Evolutionary conservation across 35 echinoderm and acorn worm genomes (phyloP).

Genomic region (Heliocidaris tuberculata): DNA sequence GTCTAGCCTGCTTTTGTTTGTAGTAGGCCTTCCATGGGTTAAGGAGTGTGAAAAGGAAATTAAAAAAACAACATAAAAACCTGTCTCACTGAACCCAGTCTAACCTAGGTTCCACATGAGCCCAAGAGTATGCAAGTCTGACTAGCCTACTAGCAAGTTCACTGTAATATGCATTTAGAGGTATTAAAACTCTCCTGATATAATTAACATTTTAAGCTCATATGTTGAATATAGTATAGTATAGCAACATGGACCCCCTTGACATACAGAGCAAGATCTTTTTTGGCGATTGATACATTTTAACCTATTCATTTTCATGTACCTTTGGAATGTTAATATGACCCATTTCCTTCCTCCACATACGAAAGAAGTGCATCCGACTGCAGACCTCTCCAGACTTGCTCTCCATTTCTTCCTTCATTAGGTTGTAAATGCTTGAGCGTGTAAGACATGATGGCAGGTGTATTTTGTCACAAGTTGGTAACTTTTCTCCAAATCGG

Average conservation of each 20-base stretch:
- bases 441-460: conserved; percentile 48
- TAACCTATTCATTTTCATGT: background rate
- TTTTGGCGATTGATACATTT: background rate
- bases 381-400: background rate
- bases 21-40: too few relatives aligned
- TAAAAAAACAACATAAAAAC: too few relatives aligned
- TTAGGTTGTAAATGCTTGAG: conserved; percentile 7
- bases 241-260: conserved; percentile 3
- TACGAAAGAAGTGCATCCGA: background rate
- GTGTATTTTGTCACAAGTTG: conserved; percentile 44
- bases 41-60: too few relatives aligned
- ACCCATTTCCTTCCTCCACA: conserved; percentile 30
- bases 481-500: conserved; percentile 40
- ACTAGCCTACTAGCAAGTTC: conserved; percentile 11
- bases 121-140: background rate
- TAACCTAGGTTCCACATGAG: too few relatives aligned
- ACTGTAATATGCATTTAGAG: background rate
- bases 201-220: background rate
- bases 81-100: too few relatives aligned
- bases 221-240: background rate
- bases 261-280: background rate
- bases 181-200: too few relatives aligned
- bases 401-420: background rate
- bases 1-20: too few relatives aligned
- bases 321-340: conserved; percentile 46